Base-by-base conservation (phyloP, 1,140 invertebrate species). In the Sarcophaga bullata region DNA sequence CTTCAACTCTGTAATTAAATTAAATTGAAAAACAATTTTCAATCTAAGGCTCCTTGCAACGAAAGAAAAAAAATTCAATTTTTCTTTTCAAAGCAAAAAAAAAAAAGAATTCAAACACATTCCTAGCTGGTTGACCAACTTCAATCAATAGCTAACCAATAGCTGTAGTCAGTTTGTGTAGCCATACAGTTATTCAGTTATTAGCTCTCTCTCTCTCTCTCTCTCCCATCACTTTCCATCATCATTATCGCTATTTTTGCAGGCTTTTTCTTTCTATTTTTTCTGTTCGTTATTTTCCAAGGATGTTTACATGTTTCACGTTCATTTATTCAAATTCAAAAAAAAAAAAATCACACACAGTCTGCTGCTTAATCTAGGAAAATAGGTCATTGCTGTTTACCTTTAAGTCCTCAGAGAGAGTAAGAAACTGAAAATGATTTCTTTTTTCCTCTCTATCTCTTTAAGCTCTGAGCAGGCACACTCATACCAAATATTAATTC, bases 11-110 rank as follows among this genome's bases (percentile, higher is more conserved):
- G 19, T 25, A 68, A 68, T 68, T 68, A 68, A 68, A 68, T 68
- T 68, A 68, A 68, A 68, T 68, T 68, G 62, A 68, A 68, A n/a
- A 68, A 19, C 62, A 68, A 68, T 68, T 68, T 68, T 8, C 17
- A 68, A 62, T n/a, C 13, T 8, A 13, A 15, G 58, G 6, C 58
- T 62, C 58, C 58, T 62, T 52, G 25, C 7, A 62, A 62, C 62
- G 3, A 19, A 68, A 68, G 9, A 62, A 62, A 62, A 68, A 68
- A 17, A 68, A 68, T 68, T 19, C 19, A n/a, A 19, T 68, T 68
- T 68, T 68, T 62, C n/a, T 19, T n/a, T 37, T 58, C 10, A 58
- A 58, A 68, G 5, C 17, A 25, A 8, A 37, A 1, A 37, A 37
- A 37, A 37, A 37, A 37, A 37, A 37, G 4, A 2, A 37, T 2